Percentiles rank a stretch among this genome's conserved stretches.
Conservation (phyloP, 2,113 vertebrate species). For the Furnarius figulus region DNA sequence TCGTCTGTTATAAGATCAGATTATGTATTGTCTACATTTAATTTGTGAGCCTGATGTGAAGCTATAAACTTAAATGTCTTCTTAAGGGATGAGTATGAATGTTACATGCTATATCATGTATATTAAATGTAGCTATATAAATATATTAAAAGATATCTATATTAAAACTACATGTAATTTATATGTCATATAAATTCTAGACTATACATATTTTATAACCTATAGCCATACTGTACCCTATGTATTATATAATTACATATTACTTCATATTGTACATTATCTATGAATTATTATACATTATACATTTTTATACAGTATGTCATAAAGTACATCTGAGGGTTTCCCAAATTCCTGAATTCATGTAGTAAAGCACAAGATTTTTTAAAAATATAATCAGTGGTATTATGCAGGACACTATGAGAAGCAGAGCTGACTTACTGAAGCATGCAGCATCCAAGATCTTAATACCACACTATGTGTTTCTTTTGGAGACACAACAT, state of each 20-base stretch:
- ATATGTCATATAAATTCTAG: not conserved
- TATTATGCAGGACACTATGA: not conserved
- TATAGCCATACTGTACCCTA: accelerated
- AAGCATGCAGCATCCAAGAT: not conserved
- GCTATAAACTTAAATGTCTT: not conserved
- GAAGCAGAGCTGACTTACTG: not conserved
- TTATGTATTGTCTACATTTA: not conserved
- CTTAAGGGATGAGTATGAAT: not conserved
- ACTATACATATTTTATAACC: not conserved
- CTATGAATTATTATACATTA: not conserved
- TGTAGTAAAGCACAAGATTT: not conserved
- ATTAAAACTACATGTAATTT: not conserved
- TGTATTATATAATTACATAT: not conserved
- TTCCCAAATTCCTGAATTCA: not conserved
- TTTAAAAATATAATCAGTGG: not conserved
- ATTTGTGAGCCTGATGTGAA: not conserved
- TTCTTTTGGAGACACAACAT: not conserved
- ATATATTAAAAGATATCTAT: not conserved
- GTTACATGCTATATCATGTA: not conserved
- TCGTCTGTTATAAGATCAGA: not conserved
- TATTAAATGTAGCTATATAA: not conserved
- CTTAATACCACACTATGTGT: not conserved
- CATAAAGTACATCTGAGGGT: not conserved
- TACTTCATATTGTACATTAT: not conserved
- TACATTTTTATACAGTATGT: not conserved